phyloP scores from a whole-genome alignment of 2,888 invertebrate species.

The Bellardia pandia region DNA sequence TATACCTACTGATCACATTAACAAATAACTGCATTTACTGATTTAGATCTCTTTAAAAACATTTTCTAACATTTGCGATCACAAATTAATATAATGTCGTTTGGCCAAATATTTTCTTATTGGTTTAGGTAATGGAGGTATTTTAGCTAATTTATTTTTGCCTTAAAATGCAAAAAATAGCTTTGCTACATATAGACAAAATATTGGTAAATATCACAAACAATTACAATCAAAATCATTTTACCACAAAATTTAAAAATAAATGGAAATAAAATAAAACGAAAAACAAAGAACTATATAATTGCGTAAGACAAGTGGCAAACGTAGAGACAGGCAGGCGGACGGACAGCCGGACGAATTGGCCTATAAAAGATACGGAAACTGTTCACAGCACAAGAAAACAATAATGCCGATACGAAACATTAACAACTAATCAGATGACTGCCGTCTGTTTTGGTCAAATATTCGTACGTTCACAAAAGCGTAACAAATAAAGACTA shows the following conservation, averaged over 20 bases:
- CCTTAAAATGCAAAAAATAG: slow-evolving; percentile 25
- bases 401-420: slow-evolving; percentile 51
- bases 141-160: slow-evolving; percentile 36
- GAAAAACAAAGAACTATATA: slow-evolving; percentile 15
- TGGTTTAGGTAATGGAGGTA: neutral
- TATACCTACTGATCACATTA: too few relatives aligned
- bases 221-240: slow-evolving; percentile 62
- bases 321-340: slow-evolving; percentile 15
- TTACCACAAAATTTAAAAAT: slow-evolving; percentile 19
- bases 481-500: slow-evolving; percentile 56
- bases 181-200: slow-evolving; percentile 7
- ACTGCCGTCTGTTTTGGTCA: slow-evolving; percentile 60
- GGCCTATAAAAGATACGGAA: slow-evolving; percentile 24
- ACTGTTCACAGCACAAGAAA: slow-evolving; percentile 19
- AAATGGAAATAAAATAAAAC: neutral
- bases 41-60: neutral
- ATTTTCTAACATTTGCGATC: neutral
- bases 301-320: slow-evolving; percentile 70
- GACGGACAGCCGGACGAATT: neutral
- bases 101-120: neutral
- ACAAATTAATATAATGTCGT: neutral
- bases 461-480: slow-evolving; percentile 45
- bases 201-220: slow-evolving; percentile 35
- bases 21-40: neutral
- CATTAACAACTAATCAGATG: slow-evolving; percentile 68